Evolutionary conservation across 2,888 invertebrate species (phyloP).

Genomic region (Cephus sareptanus): DNA sequence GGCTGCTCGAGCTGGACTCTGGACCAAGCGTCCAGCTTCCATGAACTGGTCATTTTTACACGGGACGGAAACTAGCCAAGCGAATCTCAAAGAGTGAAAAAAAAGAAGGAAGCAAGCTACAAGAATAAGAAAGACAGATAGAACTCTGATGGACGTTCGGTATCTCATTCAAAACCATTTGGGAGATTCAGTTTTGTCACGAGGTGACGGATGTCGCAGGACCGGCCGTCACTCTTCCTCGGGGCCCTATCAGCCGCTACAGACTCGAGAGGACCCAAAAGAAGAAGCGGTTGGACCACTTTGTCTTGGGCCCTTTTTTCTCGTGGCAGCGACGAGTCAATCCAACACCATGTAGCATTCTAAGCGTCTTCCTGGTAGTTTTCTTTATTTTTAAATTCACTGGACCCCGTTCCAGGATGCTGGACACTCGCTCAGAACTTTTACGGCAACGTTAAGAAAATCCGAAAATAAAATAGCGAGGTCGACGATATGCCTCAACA

Average conservation of each 20-base stretch:
- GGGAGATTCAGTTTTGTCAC: constrained; percentile 35
- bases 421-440: neutral
- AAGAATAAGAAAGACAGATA: constrained; percentile 2
- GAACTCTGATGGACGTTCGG: constrained; percentile 12
- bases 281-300: constrained; percentile 61
- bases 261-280: constrained; percentile 17
- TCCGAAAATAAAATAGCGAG: neutral
- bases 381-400: neutral
- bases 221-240: constrained; percentile 44
- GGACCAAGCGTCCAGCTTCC: constrained; percentile 11
- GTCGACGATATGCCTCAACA: constrained; percentile 34
- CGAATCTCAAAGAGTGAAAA: neutral
- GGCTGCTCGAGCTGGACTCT: neutral
- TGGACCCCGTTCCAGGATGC: neutral
- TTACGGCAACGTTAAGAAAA: neutral
- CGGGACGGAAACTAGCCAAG: neutral
- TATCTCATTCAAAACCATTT: neutral
- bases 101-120: constrained; percentile 12
- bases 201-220: constrained; percentile 44
- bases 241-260: constrained; percentile 29
- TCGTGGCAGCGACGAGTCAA: constrained; percentile 50
- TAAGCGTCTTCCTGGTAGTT: neutral
- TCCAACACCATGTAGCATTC: constrained; percentile 42
- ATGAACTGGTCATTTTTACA: neutral
- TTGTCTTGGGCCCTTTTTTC: constrained; percentile 44